Percentiles rank a stretch among this genome's conserved stretches.
Conservation (phyloP, 2,797 vertebrate genomes). For the Sebastes cheni region DNA sequence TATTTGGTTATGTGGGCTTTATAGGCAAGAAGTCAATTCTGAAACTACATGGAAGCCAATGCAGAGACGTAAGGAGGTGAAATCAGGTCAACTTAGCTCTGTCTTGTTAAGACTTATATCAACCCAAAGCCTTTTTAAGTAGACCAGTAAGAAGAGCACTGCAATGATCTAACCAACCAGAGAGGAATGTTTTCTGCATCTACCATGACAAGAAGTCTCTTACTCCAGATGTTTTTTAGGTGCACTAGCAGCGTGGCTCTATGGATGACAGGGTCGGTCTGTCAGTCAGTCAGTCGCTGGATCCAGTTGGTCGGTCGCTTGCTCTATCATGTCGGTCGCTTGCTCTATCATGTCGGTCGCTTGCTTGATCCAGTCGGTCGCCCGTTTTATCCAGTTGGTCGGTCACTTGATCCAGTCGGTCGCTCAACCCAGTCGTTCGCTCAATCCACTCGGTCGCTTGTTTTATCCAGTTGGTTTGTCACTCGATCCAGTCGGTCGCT, state of each 20-base stretch:
- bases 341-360: no score
- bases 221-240: background rate
- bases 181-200: background rate
- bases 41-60: background rate
- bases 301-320: no score
- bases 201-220: background rate
- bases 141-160: background rate
- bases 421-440: no score
- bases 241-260: background rate
- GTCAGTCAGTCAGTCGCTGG: no score
- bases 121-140: background rate
- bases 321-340: no score
- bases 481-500: fast-evolving
- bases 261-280: no score
- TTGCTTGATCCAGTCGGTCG: no score
- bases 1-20: background rate
- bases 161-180: background rate
- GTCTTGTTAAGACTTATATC: background rate
- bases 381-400: no score
- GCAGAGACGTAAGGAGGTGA: background rate
- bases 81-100: background rate
- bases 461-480: no score
- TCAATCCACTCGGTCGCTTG: no score
- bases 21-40: background rate
- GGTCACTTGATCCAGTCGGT: no score